Conservation (phyloP, 2,797 vertebrate genomes). For the Schizothorax lantsangensis region DNA sequence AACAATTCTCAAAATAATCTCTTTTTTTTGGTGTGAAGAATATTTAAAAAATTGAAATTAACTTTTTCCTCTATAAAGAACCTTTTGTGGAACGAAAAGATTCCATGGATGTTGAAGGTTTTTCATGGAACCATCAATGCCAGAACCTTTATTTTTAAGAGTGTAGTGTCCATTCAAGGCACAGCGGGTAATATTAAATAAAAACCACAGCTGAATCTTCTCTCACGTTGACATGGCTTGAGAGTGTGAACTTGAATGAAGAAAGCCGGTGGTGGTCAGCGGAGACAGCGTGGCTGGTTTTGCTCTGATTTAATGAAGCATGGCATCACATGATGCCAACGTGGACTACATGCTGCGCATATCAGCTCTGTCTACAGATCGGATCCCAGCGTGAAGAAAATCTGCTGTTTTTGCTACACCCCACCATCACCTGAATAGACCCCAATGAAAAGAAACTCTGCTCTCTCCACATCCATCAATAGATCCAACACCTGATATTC, state of each 20-base stretch:
- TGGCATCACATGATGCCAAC: conserved; percentile 56
- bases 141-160: not conserved
- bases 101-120: not conserved
- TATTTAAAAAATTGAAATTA: not conserved
- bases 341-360: conserved; percentile 57
- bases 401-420: conserved; percentile 34
- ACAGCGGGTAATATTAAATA: conserved; percentile 7
- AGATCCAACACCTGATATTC: conserved; percentile 69
- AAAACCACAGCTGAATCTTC: conserved; percentile 51
- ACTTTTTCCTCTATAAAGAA: not conserved
- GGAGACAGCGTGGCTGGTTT: conserved; percentile 56
- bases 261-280: conserved; percentile 61
- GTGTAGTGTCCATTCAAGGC: not conserved
- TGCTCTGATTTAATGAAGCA: conserved; percentile 71
- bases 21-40: too few species aligned
- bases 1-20: too few species aligned
- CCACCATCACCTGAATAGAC: conserved; percentile 49
- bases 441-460: conserved; percentile 51
- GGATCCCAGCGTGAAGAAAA: conserved; percentile 58
- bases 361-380: conserved; percentile 58
- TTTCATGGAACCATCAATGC: not conserved
- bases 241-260: conserved; percentile 51
- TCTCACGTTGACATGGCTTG: conserved; percentile 11
- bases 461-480: conserved; percentile 61
- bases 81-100: not conserved